These are phyloP conservation scores for Triops cancriformis DNA, from an alignment of 1,140 invertebrate genomes.

Conservation along the genomic window DNA sequence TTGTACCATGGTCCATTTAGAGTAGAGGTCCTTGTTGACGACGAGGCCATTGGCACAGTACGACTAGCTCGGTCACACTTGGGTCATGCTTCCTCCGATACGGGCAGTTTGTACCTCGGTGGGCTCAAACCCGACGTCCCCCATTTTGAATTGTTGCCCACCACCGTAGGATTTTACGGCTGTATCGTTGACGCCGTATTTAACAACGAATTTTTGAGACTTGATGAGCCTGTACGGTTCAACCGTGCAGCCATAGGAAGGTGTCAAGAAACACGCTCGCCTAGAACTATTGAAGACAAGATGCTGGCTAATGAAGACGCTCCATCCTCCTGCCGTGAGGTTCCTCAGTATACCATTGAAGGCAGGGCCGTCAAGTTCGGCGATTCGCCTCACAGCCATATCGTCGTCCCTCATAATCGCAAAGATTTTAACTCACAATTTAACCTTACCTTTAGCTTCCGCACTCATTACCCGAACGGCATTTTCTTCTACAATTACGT, in stretches of 20 bases:
- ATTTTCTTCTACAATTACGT: slow-evolving; percentile 44
- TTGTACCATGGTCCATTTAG: slow-evolving; percentile 31
- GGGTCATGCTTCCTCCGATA: slow-evolving; percentile 44
- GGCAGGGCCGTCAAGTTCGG: slow-evolving; percentile 77
- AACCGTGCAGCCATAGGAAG: slow-evolving; percentile 62
- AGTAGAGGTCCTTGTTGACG: slow-evolving; percentile 59
- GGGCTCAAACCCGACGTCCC: slow-evolving; percentile 46
- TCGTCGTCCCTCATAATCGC: slow-evolving; percentile 53
- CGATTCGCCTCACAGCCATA: slow-evolving; percentile 65
- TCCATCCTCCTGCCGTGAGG: slow-evolving; percentile 42
- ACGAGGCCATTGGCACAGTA: slow-evolving; percentile 47
- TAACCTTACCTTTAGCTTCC: slow-evolving; percentile 66
- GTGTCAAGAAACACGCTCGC: slow-evolving; percentile 37
- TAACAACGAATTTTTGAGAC: slow-evolving; percentile 59
- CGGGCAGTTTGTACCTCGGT: slow-evolving; percentile 50
- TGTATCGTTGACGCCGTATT: slow-evolving; percentile 71
- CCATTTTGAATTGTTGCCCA: slow-evolving; percentile 38
- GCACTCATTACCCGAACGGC: slow-evolving; percentile 77
- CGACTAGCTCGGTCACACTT: slow-evolving; percentile 40
- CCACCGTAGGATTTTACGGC: slow-evolving; percentile 51
- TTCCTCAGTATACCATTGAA: slow-evolving; percentile 63
- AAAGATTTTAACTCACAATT: slow-evolving; percentile 61
- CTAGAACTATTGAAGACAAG: slow-evolving; percentile 32
- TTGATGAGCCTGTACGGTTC: slow-evolving; percentile 56
- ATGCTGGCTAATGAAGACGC: slow-evolving; percentile 31